Evolutionary conservation across 2,888 invertebrate genomes (phyloP).

Genomic region (Meiosimyza platycephala): DNA sequence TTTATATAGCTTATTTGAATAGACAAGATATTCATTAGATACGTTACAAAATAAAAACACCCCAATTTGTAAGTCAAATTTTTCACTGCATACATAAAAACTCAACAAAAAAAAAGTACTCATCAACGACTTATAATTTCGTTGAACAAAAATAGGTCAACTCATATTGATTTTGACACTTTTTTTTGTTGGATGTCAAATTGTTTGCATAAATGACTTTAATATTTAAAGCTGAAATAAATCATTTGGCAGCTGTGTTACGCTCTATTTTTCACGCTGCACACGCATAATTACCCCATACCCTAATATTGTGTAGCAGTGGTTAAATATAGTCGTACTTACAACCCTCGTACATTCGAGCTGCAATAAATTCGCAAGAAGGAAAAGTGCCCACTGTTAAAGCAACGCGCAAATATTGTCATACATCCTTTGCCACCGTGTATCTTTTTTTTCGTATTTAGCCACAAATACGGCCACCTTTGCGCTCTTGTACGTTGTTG

Average conservation of each 20-base stretch:
- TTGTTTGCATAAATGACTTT: constrained; percentile 13
- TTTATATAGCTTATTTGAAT: too few relatives aligned
- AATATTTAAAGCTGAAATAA: constrained; percentile 29
- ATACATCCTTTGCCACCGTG: neutral
- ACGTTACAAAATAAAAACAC: too few relatives aligned
- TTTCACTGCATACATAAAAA: too few relatives aligned
- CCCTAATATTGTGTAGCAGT: constrained; percentile 1
- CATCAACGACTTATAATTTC: too few relatives aligned
- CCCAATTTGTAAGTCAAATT: too few relatives aligned
- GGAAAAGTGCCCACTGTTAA: constrained; percentile 11
- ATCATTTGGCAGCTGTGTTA: constrained; percentile 31
- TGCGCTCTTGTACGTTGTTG: neutral
- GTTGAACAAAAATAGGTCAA: too few relatives aligned
- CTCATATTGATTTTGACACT: too few relatives aligned
- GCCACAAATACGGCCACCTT: constrained; percentile 21
- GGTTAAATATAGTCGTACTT: neutral
- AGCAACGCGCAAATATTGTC: neutral
- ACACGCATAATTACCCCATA: constrained; percentile 18
- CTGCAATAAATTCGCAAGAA: neutral
- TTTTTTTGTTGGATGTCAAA: too few relatives aligned
- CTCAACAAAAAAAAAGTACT: too few relatives aligned
- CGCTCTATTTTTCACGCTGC: constrained; percentile 11
- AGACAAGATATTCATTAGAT: too few relatives aligned
- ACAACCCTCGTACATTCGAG: neutral
- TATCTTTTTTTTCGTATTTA: constrained; percentile 27